Percentiles rank a stretch among this genome's conserved stretches.
Conservation (phyloP, 2,888 invertebrate genomes). For the Acrocyrtus sp. region DNA sequence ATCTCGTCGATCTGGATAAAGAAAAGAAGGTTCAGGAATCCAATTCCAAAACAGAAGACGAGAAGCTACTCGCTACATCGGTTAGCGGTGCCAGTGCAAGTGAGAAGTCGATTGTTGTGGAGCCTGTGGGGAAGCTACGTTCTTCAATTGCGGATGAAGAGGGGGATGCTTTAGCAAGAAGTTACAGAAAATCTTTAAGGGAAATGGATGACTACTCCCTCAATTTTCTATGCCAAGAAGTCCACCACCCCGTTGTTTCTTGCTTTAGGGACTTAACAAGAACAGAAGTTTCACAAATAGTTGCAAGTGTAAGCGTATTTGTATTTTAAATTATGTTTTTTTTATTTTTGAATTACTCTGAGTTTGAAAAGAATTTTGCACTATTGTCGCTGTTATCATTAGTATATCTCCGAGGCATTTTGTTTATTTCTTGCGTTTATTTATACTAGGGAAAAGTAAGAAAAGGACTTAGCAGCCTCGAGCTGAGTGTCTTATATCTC, state of each 20-base stretch:
- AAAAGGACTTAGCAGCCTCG: conserved; percentile 34
- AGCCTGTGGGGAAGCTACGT: conserved; percentile 14
- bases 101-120: no score
- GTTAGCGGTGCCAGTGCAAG: no score
- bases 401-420: no score
- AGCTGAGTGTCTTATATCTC: conserved; percentile 52
- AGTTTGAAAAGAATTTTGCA: neutral
- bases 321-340: neutral
- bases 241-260: conserved; percentile 58
- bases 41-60: no score
- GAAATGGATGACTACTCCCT: conserved; percentile 49
- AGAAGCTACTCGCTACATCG: no score
- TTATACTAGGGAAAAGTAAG: conserved; percentile 46
- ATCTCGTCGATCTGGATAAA: no score
- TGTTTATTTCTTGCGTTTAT: neutral
- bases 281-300: conserved; percentile 38
- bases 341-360: neutral
- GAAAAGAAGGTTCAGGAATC: no score
- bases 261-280: conserved; percentile 55
- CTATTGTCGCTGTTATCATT: no score
- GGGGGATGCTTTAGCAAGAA: conserved; percentile 11
- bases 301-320: conserved; percentile 25
- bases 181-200: neutral
- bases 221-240: conserved; percentile 41
- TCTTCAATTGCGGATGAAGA: conserved; percentile 32